Conservation (phyloP, 2,888 invertebrate genomes). For the Cerastoderma edule region DNA sequence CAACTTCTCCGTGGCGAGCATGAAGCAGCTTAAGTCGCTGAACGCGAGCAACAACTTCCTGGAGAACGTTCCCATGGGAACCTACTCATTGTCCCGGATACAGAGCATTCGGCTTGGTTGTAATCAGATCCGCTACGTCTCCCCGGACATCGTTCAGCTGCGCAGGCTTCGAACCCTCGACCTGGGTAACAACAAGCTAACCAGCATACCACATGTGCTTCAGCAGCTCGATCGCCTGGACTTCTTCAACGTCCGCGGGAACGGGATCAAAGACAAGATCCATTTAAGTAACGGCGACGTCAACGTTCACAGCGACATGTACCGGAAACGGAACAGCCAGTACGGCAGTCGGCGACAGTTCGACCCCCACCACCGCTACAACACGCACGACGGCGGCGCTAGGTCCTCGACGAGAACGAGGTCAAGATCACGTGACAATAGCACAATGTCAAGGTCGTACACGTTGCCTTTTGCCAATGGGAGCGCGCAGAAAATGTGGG, state of each 20-base stretch:
- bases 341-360: constrained; percentile 28
- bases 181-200: constrained; percentile 77
- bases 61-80: constrained; percentile 77
- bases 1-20: constrained; percentile 76
- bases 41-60: constrained; percentile 77
- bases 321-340: constrained; percentile 33
- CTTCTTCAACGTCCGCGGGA: constrained; percentile 79
- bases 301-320: constrained; percentile 44
- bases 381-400: constrained; percentile 17
- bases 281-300: constrained; percentile 53
- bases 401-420: constrained; percentile 24
- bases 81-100: constrained; percentile 72
- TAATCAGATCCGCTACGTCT: constrained; percentile 77
- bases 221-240: constrained; percentile 77
- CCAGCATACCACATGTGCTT: constrained; percentile 76
- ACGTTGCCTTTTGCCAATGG: constrained; percentile 27
- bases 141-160: constrained; percentile 78
- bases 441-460: constrained; percentile 28
- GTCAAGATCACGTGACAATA: constrained; percentile 37
- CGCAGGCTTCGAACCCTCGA: constrained; percentile 77
- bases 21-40: constrained; percentile 75
- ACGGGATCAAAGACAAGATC: constrained; percentile 62
- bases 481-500: constrained; percentile 56
- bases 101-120: constrained; percentile 73
- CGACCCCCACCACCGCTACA: constrained; percentile 25